phyloP scores from a whole-genome alignment of 2,888 invertebrate species.

The Oscheius onirici region DNA sequence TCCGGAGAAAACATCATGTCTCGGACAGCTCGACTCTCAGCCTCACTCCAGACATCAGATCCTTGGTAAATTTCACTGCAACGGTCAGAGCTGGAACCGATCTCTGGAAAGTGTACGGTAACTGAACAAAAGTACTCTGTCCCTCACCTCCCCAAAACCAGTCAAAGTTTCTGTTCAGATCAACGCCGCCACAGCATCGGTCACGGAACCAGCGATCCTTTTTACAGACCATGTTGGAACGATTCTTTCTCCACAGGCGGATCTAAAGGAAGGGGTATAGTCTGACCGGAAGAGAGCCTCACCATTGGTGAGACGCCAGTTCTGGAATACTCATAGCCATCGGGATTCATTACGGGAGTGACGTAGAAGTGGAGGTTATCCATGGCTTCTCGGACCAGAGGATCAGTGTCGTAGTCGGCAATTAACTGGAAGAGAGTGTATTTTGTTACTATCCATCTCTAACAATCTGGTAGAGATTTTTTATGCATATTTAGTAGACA shows the following conservation, averaged over 20 bases:
- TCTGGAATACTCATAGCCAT: constrained; percentile 66
- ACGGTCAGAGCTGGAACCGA: constrained; percentile 64
- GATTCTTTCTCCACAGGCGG: constrained; percentile 69
- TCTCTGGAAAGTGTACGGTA: constrained; percentile 31
- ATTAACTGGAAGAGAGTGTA: constrained; percentile 53
- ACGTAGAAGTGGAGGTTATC: constrained; percentile 60
- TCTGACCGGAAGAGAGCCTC: background rate
- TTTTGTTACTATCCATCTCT: background rate
- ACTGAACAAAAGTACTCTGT: background rate
- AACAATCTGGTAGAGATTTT: no score
- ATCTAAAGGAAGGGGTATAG: constrained; percentile 42
- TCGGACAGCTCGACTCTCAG: constrained; percentile 67
- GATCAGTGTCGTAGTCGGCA: constrained; percentile 56
- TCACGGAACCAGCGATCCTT: constrained; percentile 68
- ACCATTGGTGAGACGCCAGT: constrained; percentile 65
- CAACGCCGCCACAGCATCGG: constrained; percentile 70
- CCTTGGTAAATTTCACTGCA: constrained; percentile 71
- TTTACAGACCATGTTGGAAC: constrained; percentile 62
- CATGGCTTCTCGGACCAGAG: constrained; percentile 38
- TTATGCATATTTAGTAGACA: no score
- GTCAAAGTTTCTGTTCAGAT: constrained; percentile 69
- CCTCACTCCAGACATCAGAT: constrained; percentile 65
- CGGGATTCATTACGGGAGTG: constrained; percentile 23
- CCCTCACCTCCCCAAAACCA: constrained; percentile 64
- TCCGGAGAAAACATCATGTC: constrained; percentile 64